Percentiles rank a stretch among this genome's conserved stretches.
Conservation (phyloP, 1,140 invertebrate species). For the Drosophila arizonae region DNA sequence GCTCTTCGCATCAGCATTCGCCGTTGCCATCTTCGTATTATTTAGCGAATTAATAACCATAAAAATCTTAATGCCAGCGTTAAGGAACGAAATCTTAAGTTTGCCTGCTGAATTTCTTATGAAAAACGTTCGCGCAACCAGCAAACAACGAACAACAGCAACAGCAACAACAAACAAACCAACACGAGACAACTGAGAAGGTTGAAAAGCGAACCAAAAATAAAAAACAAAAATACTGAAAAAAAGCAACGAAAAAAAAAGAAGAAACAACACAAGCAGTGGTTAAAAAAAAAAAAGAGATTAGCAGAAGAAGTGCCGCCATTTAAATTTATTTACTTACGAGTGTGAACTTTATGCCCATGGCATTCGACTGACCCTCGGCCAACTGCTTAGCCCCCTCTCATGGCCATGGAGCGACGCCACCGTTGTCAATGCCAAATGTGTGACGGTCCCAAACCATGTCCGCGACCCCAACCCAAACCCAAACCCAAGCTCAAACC, state of each 20-base stretch:
- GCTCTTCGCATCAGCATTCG: slow-evolving; percentile 22
- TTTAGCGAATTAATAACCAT: slow-evolving; percentile 81
- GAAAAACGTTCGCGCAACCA: slow-evolving; percentile 67
- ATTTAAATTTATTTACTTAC: slow-evolving; percentile 81
- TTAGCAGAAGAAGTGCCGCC: slow-evolving; percentile 78
- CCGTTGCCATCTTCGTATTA: slow-evolving; percentile 67
- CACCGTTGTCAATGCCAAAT: slow-evolving; percentile 73
- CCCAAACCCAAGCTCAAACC: slow-evolving; percentile 29
- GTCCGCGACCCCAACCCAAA: slow-evolving; percentile 51
- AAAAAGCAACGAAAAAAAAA: not conserved
- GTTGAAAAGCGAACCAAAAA: slow-evolving; percentile 34
- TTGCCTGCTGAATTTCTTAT: slow-evolving; percentile 78
- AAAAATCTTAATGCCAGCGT: slow-evolving; percentile 78
- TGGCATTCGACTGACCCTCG: slow-evolving; percentile 56
- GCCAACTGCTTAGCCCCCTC: not conserved
- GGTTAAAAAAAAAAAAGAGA: slow-evolving; percentile 47
- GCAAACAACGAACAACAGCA: slow-evolving; percentile 24
- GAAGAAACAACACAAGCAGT: not conserved
- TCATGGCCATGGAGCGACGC: slow-evolving; percentile 39
- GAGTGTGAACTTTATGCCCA: slow-evolving; percentile 79
- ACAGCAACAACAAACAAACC: slow-evolving; percentile 29
- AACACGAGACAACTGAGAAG: slow-evolving; percentile 50
- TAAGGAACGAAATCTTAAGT: slow-evolving; percentile 76
- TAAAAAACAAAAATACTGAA: slow-evolving; percentile 43
- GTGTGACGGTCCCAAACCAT: slow-evolving; percentile 47